Base-by-base conservation (phyloP, 2,797 vertebrate genomes). In the Serranus cabrilla region DNA sequence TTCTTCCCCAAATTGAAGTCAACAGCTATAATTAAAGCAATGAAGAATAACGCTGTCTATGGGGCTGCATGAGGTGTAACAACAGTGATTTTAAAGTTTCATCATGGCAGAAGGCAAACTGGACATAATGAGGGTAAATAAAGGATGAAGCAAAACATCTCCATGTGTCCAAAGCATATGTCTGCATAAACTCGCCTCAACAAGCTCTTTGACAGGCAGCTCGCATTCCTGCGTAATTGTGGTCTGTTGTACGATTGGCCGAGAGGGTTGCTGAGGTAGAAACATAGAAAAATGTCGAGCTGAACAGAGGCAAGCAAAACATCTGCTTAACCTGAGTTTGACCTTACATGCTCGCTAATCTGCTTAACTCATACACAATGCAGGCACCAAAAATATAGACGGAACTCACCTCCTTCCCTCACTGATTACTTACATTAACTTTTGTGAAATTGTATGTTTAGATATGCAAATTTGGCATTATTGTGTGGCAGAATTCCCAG, bases 111-210 rank as follows among this genome's bases (percentile, higher is more conserved):
- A 75, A 27, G 45, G 71, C 54, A 58, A 39, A n/a, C 43, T 50
- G 75, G 66, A 82, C 70, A 63, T 75, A 67, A 77, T 57, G 68
- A 31, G 64, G 51, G 75, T 83, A 79, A 89, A 83, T 72, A 87
- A 79, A 84, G 60, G 11, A 84, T 80, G 83, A 83, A 62, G 77
- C 52, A 72, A 71, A 83, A 81, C 78, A 60, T 69, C 55, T 65
- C 81, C 85, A 71, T 71, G 78, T 78, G 82, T 81, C 55, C 42
- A 3, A 14, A 79, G 40, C 84, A 75, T 82, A 78, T 84, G 78
- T 11, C 54, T 49, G 50, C 37, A 75, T 31, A 47, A 76, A 74
- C 68, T 45, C 5, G 51, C 42, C 80, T 64, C 63, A 61, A 66
- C 72, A 81, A 74, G 66, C 40, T 2, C 74, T 67, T 20, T 20